Percentiles rank a stretch among this genome's conserved stretches.
These are phyloP conservation scores for Micromussa lordhowensis DNA, from an alignment of 92 coral and sea anemone species.

Conservation along the genomic window DNA sequence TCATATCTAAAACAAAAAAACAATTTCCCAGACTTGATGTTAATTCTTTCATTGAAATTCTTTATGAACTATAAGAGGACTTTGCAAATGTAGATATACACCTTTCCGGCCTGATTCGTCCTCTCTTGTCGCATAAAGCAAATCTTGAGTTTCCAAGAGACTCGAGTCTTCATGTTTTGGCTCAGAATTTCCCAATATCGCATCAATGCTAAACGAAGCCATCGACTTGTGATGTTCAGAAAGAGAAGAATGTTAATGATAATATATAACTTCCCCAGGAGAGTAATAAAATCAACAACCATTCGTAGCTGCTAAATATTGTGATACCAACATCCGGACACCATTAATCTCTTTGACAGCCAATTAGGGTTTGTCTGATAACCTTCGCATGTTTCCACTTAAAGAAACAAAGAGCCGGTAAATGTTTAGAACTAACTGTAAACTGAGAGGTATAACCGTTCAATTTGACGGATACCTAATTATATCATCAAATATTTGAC, in stretches of 20 bases:
- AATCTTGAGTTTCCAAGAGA: neutral
- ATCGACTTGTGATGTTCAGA: conserved; percentile 15
- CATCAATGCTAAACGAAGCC: conserved; percentile 86
- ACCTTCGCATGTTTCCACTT: conserved; percentile 35
- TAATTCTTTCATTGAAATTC: neutral
- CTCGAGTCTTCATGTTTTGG: conserved; percentile 15
- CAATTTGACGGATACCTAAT: conserved; percentile 28
- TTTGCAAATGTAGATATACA: neutral
- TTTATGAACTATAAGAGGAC: neutral
- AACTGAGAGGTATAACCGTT: conserved; percentile 13
- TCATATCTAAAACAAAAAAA: neutral
- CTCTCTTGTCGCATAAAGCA: neutral
- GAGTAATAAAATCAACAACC: conserved; percentile 45
- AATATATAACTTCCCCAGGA: conserved; percentile 3
- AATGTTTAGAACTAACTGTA: conserved; percentile 63
- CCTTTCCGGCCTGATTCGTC: neutral
- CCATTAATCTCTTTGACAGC: conserved; percentile 86
- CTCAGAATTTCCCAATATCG: conserved; percentile 69
- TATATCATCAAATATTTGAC: conserved; percentile 30
- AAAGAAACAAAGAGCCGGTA: conserved; percentile 76
- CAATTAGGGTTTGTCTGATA: conserved; percentile 61
- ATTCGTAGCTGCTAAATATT: conserved; percentile 47
- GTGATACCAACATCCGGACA: conserved; percentile 67
- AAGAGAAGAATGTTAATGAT: neutral
- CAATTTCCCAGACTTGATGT: neutral